These are phyloP conservation scores for Platycheirus albimanus DNA, from an alignment of 2,888 invertebrate genomes.

Conservation along the genomic window DNA sequence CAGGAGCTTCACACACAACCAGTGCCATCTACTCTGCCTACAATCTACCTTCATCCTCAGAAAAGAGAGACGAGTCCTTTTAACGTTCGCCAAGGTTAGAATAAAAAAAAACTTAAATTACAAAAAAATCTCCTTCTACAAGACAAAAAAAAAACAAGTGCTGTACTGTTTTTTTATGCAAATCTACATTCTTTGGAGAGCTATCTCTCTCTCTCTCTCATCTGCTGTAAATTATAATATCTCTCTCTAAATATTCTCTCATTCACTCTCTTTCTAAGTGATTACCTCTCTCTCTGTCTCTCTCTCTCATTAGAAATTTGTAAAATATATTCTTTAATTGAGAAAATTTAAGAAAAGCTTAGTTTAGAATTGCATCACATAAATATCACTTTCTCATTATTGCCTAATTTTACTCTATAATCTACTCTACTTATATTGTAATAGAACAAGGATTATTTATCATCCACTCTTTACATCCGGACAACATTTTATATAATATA, in stretches of 20 bases:
- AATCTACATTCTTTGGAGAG: conserved; percentile 68
- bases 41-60: conserved; percentile 70
- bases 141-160: conserved; percentile 67
- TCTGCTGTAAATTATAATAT: conserved; percentile 74
- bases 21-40: conserved; percentile 71
- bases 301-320: conserved; percentile 64
- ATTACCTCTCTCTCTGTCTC: conserved; percentile 52
- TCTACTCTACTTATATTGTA: conserved; percentile 51
- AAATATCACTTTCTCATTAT: conserved; percentile 55
- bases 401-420: conserved; percentile 53
- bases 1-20: conserved; percentile 66
- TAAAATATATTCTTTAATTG: conserved; percentile 54
- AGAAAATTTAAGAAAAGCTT: conserved; percentile 41
- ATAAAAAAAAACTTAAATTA: conserved; percentile 52
- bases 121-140: conserved; percentile 62
- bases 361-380: conserved; percentile 68
- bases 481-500: conserved; percentile 40
- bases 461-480: conserved; percentile 49
- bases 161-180: conserved; percentile 76
- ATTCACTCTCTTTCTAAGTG: conserved; percentile 76
- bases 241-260: conserved; percentile 73
- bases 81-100: conserved; percentile 78
- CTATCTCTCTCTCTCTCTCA: conserved; percentile 61
- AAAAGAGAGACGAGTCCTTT: conserved; percentile 75
- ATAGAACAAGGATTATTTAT: conserved; percentile 30